These are phyloP conservation scores for Aegithalos caudatus DNA, from an alignment of 2,113 vertebrate genomes.

Conservation along the genomic window DNA sequence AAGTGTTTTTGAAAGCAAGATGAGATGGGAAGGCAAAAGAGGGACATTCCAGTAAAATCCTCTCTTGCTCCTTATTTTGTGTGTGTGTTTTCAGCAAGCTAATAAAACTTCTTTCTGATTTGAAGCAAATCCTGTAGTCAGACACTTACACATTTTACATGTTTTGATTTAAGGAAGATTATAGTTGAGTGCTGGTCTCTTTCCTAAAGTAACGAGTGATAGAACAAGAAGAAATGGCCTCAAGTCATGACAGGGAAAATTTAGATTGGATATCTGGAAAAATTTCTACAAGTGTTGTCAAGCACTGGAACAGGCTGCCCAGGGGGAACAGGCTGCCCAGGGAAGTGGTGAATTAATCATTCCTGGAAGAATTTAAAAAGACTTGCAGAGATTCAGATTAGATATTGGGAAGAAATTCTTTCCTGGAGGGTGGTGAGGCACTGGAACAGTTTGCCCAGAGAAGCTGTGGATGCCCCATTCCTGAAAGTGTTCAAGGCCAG, in stretches of 20 bases:
- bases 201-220: background rate
- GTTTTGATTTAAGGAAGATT: slow-evolving; percentile 16
- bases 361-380: background rate
- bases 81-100: background rate
- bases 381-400: background rate
- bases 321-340: background rate
- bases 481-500: background rate
- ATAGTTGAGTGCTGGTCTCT: accelerated
- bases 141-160: slow-evolving; percentile 37
- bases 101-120: background rate
- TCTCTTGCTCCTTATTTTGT: background rate
- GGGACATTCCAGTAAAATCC: background rate
- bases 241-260: background rate
- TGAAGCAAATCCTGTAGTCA: slow-evolving; percentile 41
- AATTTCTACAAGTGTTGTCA: background rate
- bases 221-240: background rate
- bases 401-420: background rate
- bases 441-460: background rate
- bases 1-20: background rate
- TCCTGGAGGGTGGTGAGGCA: background rate
- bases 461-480: background rate
- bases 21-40: background rate
- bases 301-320: background rate
- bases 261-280: background rate
- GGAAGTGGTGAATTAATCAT: background rate